Conservation (phyloP, 2,888 invertebrate species). For the Autographa pulchrina region DNA sequence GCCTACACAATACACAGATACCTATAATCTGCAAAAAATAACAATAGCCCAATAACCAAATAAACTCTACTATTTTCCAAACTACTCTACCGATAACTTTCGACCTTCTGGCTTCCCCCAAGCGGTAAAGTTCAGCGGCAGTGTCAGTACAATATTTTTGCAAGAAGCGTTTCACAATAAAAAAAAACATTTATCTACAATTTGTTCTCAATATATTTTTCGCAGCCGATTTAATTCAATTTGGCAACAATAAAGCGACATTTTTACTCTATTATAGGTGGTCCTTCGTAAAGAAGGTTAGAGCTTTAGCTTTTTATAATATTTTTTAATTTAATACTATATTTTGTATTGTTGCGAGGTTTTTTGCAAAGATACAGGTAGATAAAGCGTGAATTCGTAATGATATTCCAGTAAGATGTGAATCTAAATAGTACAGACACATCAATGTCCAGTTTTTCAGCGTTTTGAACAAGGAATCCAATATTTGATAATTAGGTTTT, state of each 20-base stretch:
- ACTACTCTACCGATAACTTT: slow-evolving; percentile 37
- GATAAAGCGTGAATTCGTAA: neutral
- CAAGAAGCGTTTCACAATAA: slow-evolving; percentile 43
- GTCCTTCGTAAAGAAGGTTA: slow-evolving; percentile 60
- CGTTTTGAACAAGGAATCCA: too few species aligned
- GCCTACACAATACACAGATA: slow-evolving; percentile 71
- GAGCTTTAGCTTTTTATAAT: slow-evolving; percentile 22
- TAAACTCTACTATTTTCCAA: slow-evolving; percentile 36
- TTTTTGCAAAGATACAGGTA: slow-evolving; percentile 7
- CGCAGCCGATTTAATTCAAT: slow-evolving; percentile 83
- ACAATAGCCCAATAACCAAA: slow-evolving; percentile 66
- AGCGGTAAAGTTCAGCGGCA: slow-evolving; percentile 10
- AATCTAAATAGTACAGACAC: neutral
- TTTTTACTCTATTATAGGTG: slow-evolving; percentile 76
- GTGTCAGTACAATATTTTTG: slow-evolving; percentile 30
- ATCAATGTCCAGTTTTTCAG: too few species aligned
- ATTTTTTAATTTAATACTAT: slow-evolving; percentile 10
- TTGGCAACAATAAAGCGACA: slow-evolving; percentile 78
- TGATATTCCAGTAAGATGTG: neutral
- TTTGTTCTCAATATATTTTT: slow-evolving; percentile 72
- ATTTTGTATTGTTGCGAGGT: neutral
- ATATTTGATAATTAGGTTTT: too few species aligned
- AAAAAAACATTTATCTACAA: slow-evolving; percentile 65
- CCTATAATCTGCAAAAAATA: slow-evolving; percentile 85
- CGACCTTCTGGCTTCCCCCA: slow-evolving; percentile 44